These are phyloP conservation scores for Scotopteryx bipunctaria DNA, from an alignment of 2,888 invertebrate genomes.

Conservation along the genomic window DNA sequence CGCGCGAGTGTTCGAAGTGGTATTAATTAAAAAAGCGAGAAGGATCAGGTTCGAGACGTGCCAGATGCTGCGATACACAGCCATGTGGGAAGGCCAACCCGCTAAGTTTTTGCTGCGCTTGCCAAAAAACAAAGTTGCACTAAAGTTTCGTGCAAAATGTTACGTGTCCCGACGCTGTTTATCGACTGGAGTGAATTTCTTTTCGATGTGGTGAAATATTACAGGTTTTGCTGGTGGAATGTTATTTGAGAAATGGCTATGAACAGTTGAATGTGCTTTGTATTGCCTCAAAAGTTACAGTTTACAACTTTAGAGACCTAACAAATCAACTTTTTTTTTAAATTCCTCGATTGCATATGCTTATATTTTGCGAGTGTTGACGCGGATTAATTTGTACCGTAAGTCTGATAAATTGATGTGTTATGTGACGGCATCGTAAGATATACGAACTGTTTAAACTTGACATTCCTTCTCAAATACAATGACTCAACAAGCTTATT, in stretches of 20 bases:
- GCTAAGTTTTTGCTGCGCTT: constrained; percentile 39
- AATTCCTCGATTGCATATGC: too few relatives aligned
- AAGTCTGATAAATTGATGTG: too few relatives aligned
- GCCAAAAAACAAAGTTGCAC: constrained; percentile 51
- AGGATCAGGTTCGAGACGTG: constrained; percentile 61
- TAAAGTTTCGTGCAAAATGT: constrained; percentile 46
- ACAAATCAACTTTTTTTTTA: too few relatives aligned
- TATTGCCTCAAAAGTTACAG: too few relatives aligned
- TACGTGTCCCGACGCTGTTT: constrained; percentile 35
- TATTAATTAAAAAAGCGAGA: constrained; percentile 80
- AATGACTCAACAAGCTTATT: not conserved
- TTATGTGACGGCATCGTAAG: too few relatives aligned
- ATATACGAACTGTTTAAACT: too few relatives aligned
- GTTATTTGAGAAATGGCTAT: constrained; percentile 6
- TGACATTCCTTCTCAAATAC: not conserved
- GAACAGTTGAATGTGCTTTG: not conserved
- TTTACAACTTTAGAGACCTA: too few relatives aligned
- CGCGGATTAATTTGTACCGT: too few relatives aligned
- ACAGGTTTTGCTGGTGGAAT: constrained; percentile 21
- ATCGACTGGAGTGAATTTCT: constrained; percentile 33
- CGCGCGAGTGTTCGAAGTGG: constrained; percentile 76
- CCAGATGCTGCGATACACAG: constrained; percentile 50
- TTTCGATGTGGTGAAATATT: constrained; percentile 29
- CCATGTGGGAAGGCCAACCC: constrained; percentile 36
- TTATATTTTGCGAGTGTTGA: too few relatives aligned